Evolutionary conservation across 2,888 invertebrate genomes (phyloP), one percentile per base, ranked within the genome.

Genomic region (Aethes cnicana): DNA sequence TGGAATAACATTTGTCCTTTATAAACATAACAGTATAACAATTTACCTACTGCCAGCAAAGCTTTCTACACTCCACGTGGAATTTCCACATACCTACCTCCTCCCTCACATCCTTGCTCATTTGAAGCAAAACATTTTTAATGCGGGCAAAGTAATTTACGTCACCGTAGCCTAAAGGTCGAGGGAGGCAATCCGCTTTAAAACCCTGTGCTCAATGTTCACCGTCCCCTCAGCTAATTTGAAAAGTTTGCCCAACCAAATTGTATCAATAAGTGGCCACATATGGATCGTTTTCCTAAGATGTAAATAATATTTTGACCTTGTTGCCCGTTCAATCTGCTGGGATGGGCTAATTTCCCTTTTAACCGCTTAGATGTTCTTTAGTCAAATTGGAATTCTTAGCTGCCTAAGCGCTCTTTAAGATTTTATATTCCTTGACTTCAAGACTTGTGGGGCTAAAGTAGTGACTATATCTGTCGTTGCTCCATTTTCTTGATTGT

Each of bases 191-290:
- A 41, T 48, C 42, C 14, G 21, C 20, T 32, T 39, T 39, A 26
- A 33, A 46, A 52, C 37, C 37, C 52, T 17, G 12, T 35, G 42
- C 35, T 37, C 30, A 44, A 43, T 17, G 50, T 20, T 50, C 48
- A 21, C 39, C 44, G 44, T 25, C 32, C 52, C 39, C 30, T 17
- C n/a, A 25, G 32, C 50, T 52, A 46, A 52, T 52, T 52, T 52
- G 39, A 46, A 52, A 52, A 52, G 39, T 52, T 52, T 52, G 44
- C 52, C 32, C 37, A 20, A 25, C 37, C 37, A 46, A 52, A 46
- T 52, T 39, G 46, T 52, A 52, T 52, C 52, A 52, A 52, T 52
- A 44, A 20, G 32, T 26, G 25, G 43, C 23, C 17, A 23, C 18
- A 37, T 52, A 46, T 37, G 44, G 50, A 37, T 30, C 37, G 39